Evolutionary conservation across 2,888 invertebrate genomes (phyloP).

Genomic region (Agriopis marginaria): DNA sequence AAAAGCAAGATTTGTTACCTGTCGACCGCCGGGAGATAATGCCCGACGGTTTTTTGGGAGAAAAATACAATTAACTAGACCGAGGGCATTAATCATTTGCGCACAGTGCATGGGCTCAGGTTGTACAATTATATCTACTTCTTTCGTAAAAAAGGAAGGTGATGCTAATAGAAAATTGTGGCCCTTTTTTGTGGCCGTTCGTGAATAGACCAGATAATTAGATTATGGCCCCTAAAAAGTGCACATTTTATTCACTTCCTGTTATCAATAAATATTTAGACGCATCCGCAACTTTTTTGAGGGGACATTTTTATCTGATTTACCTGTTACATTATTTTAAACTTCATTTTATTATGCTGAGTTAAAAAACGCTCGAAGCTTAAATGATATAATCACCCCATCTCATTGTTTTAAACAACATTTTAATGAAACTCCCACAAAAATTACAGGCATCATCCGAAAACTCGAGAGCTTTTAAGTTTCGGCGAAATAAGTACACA

Average conservation of each 20-base stretch:
- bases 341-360: conserved; percentile 3
- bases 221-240: conserved; percentile 53
- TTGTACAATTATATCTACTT: conserved; percentile 76
- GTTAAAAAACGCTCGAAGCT: conserved; percentile 35
- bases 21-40: conserved; percentile 82
- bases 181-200: conserved; percentile 52
- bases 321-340: background rate
- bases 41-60: conserved; percentile 77
- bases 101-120: conserved; percentile 71
- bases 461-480: conserved; percentile 69
- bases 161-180: conserved; percentile 69
- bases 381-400: conserved; percentile 47
- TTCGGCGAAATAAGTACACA: conserved; percentile 54
- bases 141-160: conserved; percentile 68
- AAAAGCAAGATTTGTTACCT: conserved; percentile 86
- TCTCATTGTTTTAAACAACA: conserved; percentile 69
- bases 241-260: conserved; percentile 34
- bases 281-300: conserved; percentile 40
- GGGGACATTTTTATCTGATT: conserved; percentile 25
- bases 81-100: conserved; percentile 76
- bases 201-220: conserved; percentile 68
- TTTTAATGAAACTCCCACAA: conserved; percentile 60
- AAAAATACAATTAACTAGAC: conserved; percentile 85
- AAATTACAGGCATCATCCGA: conserved; percentile 63
- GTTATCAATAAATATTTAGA: conserved; percentile 23